phyloP scores from a whole-genome alignment of 2,113 vertebrate species.

The Taurulus bubalis region DNA sequence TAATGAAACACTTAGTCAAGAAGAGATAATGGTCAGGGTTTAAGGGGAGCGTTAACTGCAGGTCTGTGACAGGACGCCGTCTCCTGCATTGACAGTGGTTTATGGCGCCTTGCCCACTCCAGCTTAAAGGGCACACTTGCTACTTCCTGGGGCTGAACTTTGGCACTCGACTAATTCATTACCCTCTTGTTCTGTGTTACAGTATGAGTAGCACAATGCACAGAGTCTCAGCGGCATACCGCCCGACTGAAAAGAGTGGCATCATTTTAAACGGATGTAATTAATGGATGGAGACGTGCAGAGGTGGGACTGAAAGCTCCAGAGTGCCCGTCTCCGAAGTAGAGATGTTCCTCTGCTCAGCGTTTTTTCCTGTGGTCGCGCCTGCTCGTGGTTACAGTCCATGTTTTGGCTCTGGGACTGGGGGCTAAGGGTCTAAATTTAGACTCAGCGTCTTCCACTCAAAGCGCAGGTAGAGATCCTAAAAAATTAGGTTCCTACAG shows the following conservation, averaged over 20 bases:
- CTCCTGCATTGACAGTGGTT: neutral
- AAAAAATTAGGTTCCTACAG: slow-evolving; percentile 9
- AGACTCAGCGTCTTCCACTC: neutral
- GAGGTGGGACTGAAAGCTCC: neutral
- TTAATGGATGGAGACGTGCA: slow-evolving; percentile 17
- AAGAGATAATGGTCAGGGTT: neutral
- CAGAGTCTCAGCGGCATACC: neutral
- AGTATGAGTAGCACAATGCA: neutral
- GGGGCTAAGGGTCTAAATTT: slow-evolving; percentile 5
- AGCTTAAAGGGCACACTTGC: neutral
- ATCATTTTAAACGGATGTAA: slow-evolving; percentile 16
- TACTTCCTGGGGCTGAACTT: neutral
- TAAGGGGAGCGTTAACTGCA: neutral
- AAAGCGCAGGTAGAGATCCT: neutral
- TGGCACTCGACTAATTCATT: neutral
- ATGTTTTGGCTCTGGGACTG: neutral
- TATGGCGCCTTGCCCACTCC: neutral
- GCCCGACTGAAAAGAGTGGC: neutral
- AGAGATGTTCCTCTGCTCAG: neutral
- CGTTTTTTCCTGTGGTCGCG: neutral
- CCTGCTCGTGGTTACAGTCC: neutral
- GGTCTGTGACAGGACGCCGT: neutral
- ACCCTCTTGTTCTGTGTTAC: neutral
- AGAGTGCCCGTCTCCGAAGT: slow-evolving; percentile 1
- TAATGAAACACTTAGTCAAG: neutral